Percentiles rank a stretch among this genome's conserved stretches.
Conservation (phyloP, 2,888 invertebrate species). For the Pyrgus malvae region DNA sequence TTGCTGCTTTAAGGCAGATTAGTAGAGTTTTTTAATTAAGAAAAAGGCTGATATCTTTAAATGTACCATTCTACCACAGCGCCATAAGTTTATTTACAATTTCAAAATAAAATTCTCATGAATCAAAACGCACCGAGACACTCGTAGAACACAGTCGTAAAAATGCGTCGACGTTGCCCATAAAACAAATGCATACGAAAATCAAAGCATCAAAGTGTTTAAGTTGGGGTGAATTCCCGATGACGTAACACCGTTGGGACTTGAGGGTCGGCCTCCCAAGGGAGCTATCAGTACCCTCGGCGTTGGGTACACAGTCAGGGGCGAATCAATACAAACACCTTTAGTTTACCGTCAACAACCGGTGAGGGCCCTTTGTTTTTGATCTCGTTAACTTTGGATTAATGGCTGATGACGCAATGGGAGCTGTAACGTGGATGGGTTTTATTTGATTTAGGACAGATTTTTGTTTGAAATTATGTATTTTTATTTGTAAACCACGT, state of each 20-base stretch:
- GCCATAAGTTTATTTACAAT: too few species aligned
- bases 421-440: neutral
- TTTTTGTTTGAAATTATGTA: too few species aligned
- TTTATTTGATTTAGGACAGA: neutral
- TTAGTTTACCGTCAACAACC: slow-evolving; percentile 26
- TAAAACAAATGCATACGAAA: slow-evolving; percentile 18
- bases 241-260: slow-evolving; percentile 8
- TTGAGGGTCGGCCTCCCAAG: slow-evolving; percentile 31
- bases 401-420: slow-evolving; percentile 1
- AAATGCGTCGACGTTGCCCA: neutral
- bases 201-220: slow-evolving; percentile 31
- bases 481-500: too few species aligned
- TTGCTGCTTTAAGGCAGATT: too few species aligned
- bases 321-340: slow-evolving; percentile 42
- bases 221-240: slow-evolving; percentile 32
- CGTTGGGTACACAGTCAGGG: slow-evolving; percentile 32
- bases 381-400: slow-evolving; percentile 8
- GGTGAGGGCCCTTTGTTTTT: slow-evolving; percentile 7
- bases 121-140: too few species aligned
- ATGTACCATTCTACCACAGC: too few species aligned
- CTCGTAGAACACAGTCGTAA: neutral
- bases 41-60: too few species aligned
- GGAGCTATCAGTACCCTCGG: slow-evolving; percentile 35
- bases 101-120: too few species aligned
- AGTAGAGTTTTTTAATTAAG: too few species aligned